Evolutionary conservation across 2,888 invertebrate species (phyloP).

Genomic region (Hypena proboscidalis): DNA sequence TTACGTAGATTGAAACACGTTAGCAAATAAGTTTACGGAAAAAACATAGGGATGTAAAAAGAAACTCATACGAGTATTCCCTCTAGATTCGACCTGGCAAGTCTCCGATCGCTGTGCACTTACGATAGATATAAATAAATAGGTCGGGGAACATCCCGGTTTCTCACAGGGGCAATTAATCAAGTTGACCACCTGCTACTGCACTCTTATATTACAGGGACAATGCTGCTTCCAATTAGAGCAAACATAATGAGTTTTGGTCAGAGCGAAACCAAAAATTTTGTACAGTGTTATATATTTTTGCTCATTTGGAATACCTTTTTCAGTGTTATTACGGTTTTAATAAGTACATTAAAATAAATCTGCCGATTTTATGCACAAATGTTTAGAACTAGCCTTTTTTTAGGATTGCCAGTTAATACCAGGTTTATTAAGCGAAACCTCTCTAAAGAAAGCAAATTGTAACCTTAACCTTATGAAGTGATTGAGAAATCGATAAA

Average conservation of each 20-base stretch:
- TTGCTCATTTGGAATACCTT: too few relatives aligned
- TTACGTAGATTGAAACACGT: slow-evolving; percentile 40
- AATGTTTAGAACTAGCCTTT: too few relatives aligned
- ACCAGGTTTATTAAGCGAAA: too few relatives aligned
- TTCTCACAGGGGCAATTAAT: slow-evolving; percentile 71
- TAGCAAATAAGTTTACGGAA: slow-evolving; percentile 38
- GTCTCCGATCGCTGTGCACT: slow-evolving; percentile 55
- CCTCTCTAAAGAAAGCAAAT: too few relatives aligned
- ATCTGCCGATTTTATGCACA: too few relatives aligned
- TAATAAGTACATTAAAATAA: too few relatives aligned
- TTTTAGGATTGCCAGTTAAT: too few relatives aligned
- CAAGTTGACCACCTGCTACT: slow-evolving; percentile 72
- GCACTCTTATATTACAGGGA: slow-evolving; percentile 58
- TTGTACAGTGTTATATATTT: neutral
- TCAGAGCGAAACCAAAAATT: neutral
- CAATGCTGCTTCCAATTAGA: slow-evolving; percentile 52
- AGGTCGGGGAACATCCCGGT: slow-evolving; percentile 58
- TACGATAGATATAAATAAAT: slow-evolving; percentile 62
- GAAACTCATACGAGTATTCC: slow-evolving; percentile 48
- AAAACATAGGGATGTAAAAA: slow-evolving; percentile 42
- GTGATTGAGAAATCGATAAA: too few relatives aligned
- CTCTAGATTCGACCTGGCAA: slow-evolving; percentile 50
- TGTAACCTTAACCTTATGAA: too few relatives aligned
- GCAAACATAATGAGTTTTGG: slow-evolving; percentile 13
- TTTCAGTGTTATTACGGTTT: too few relatives aligned